Evolutionary conservation across 30 jellyfish, hydroid and myxozoan species (phyloP), one percentile per base, ranked within the genome.

Genomic region (Catostylus mosaicus): DNA sequence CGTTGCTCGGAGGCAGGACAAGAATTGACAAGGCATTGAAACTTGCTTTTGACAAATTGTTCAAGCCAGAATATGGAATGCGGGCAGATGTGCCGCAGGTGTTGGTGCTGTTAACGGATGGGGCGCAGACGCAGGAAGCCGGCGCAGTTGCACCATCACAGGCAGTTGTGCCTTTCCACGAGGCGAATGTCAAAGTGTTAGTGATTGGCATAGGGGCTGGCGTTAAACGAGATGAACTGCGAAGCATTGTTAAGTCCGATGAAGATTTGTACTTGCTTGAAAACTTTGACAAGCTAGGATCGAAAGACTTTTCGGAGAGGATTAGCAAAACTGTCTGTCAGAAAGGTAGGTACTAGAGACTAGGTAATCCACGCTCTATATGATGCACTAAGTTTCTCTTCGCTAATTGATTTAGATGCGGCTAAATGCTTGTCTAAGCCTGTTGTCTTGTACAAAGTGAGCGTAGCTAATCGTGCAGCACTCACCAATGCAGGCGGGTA

Each of bases 121-220:
- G 88, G 10, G 83, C 47, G 40, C 86, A 60, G 56, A 20, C 83
- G 30, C 38, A 45, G 38, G 68, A 40, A 34, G 82, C 50, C 6
- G 74, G 37, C 63, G 76, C 88, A 27, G 82, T 76, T 12, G 12
- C 54, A 27, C 76, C 78, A 1, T 11, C 80, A 36, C 60, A 84
- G 38, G 80, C 87, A 27, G 46, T 73, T 9, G 51, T 31, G 51
- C 80, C 67, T 22, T 84, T 84, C 73, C 94, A 84, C 75, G 83
- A 84, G 23, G 88, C 87, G 31, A 80, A 73, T 1, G 46, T 84
- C 73, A 84, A 84, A 38, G 87, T 84, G 57, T 35, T 84, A 3
- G 94, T 84, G 75, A 50, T 84, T 30, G 94, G 94, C 20, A 74
- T 84, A 7, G 94, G 94, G 32, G 18, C 60, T 10, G 82, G 77